These are phyloP conservation scores for Drosophila asahinai DNA, from an alignment of 1,140 invertebrate genomes.

Conservation along the genomic window DNA sequence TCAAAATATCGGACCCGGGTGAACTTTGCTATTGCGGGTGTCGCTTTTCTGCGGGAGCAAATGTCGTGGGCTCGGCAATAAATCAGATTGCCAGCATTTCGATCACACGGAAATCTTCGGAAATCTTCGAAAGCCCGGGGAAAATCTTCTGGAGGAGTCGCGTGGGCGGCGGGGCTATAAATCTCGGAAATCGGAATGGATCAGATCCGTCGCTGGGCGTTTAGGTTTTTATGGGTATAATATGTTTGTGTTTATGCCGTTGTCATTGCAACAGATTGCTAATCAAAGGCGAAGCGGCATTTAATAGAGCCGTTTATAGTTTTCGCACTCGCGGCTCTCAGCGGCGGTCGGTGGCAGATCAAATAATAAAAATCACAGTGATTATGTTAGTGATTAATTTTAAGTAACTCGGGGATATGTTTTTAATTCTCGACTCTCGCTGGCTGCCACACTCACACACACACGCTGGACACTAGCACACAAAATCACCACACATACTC, in stretches of 20 bases:
- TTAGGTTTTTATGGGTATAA: constrained; percentile 50
- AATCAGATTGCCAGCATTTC: constrained; percentile 59
- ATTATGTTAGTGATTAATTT: constrained; percentile 84
- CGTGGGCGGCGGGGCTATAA: constrained; percentile 42
- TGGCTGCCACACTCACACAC: constrained; percentile 40
- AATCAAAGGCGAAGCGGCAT: constrained; percentile 40
- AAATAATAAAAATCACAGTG: constrained; percentile 82
- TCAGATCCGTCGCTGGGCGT: constrained; percentile 28
- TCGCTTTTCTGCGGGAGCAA: constrained; percentile 26
- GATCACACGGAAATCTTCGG: constrained; percentile 33
- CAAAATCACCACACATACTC: constrained; percentile 16
- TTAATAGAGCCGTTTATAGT: constrained; percentile 58
- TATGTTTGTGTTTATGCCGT: constrained; percentile 43
- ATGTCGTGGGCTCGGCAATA: constrained; percentile 58
- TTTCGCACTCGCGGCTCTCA: constrained; percentile 55
- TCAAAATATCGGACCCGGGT: constrained; percentile 26
- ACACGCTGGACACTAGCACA: constrained; percentile 23
- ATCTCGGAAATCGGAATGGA: constrained; percentile 29
- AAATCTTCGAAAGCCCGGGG: constrained; percentile 17
- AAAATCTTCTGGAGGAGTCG: constrained; percentile 35
- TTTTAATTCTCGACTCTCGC: constrained; percentile 75
- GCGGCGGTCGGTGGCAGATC: constrained; percentile 45
- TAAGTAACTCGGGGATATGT: constrained; percentile 83
- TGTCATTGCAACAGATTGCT: constrained; percentile 59
- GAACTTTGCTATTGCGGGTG: constrained; percentile 42